Conservation (phyloP, 2,888 invertebrate species). For the Habroteleia sp. region DNA sequence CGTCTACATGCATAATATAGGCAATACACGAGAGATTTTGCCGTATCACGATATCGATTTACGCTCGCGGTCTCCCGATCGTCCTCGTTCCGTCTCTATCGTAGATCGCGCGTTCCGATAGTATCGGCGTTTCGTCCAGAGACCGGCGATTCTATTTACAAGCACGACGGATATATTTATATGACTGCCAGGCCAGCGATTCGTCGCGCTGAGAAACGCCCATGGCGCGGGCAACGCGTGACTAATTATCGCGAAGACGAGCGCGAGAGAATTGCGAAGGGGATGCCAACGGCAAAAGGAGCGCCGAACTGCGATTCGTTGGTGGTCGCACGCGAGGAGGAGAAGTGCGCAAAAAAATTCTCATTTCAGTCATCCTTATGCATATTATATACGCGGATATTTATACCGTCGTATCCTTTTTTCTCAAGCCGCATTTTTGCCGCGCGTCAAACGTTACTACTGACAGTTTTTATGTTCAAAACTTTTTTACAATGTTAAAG, state of each 20-base stretch:
- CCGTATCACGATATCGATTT: constrained; percentile 72
- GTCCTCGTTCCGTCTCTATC: constrained; percentile 49
- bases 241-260: constrained; percentile 63
- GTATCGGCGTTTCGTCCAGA: constrained; percentile 65
- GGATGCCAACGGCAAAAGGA: constrained; percentile 39
- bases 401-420: constrained; percentile 23
- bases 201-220: constrained; percentile 63
- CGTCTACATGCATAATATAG: constrained; percentile 55
- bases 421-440: constrained; percentile 4
- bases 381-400: constrained; percentile 42
- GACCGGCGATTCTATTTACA: constrained; percentile 65
- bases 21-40: constrained; percentile 54
- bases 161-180: constrained; percentile 60
- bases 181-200: constrained; percentile 59
- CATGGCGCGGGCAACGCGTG: constrained; percentile 62
- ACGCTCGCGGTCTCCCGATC: constrained; percentile 69
- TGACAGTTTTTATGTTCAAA: constrained; percentile 27
- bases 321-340: constrained; percentile 57
- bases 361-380: constrained; percentile 56
- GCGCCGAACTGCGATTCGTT: constrained; percentile 53
- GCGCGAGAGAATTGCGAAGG: constrained; percentile 51
- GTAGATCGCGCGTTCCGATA: constrained; percentile 70
- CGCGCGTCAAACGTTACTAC: constrained; percentile 28
- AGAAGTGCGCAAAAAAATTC: constrained; percentile 29
- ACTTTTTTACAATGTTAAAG: too few species aligned